Percentiles rank a stretch among this genome's conserved stretches.
phyloP scores from a whole-genome alignment of 2,113 vertebrate genomes.

The Chionomys nivalis region DNA sequence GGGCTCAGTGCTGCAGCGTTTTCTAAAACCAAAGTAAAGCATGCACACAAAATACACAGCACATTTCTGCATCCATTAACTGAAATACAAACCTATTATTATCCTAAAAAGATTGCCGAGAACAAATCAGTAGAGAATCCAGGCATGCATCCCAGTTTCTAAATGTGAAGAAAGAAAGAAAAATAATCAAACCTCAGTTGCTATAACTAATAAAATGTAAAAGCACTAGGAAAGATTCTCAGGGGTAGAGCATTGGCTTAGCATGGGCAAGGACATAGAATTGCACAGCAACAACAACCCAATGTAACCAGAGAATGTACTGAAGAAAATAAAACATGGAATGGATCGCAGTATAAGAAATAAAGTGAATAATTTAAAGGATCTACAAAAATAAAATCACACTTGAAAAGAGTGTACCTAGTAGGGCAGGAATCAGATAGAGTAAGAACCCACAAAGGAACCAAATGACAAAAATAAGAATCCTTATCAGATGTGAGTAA shows the following conservation, averaged over 20 bases:
- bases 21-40: neutral
- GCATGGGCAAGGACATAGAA: neutral
- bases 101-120: neutral
- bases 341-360: neutral
- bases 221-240: too few species aligned
- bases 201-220: neutral
- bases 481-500: neutral
- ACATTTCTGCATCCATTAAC: fast-evolving
- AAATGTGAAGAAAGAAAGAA: neutral
- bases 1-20: neutral
- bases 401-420: neutral
- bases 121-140: neutral
- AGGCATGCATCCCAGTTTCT: neutral
- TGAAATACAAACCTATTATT: neutral
- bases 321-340: neutral
- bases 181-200: neutral
- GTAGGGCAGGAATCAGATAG: neutral
- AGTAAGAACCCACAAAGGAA: neutral
- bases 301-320: neutral
- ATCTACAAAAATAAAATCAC: neutral
- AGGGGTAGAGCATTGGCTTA: neutral
- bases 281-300: neutral
- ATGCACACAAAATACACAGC: neutral
- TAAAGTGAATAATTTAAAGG: neutral
- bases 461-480: neutral